Evolutionary conservation across 2,888 invertebrate species (phyloP).

Genomic region (Meteorus colon): DNA sequence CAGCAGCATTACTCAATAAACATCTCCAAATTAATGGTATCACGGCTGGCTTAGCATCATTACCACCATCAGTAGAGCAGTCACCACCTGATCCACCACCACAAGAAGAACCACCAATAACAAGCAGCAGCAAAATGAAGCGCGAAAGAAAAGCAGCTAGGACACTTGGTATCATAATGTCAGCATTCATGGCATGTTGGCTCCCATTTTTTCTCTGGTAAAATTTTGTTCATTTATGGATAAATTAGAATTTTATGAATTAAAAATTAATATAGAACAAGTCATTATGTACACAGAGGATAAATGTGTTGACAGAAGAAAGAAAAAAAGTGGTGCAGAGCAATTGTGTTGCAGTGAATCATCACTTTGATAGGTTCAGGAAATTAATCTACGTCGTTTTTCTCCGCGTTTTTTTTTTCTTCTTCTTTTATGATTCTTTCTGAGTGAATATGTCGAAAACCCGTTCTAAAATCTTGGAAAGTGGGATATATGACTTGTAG

Average conservation of each 20-base stretch:
- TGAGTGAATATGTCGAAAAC: too few species aligned
- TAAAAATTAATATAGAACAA: background rate
- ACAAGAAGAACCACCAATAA: slow-evolving; percentile 78
- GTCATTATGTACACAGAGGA: slow-evolving; percentile 1
- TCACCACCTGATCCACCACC: slow-evolving; percentile 65
- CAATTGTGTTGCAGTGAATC: too few species aligned
- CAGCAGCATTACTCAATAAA: slow-evolving; percentile 88
- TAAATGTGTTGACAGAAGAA: slow-evolving; percentile 1
- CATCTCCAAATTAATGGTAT: slow-evolving; percentile 93
- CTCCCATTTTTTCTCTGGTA: slow-evolving; percentile 96
- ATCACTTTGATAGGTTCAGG: too few species aligned
- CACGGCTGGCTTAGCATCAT: slow-evolving; percentile 78
- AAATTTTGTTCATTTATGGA: slow-evolving; percentile 58
- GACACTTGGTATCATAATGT: slow-evolving; percentile 97
- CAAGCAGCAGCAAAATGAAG: slow-evolving; percentile 88
- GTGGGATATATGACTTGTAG: too few species aligned
- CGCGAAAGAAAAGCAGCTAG: slow-evolving; percentile 92
- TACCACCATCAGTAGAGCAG: slow-evolving; percentile 74
- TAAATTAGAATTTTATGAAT: background rate
- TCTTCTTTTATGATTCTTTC: too few species aligned
- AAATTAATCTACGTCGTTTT: too few species aligned
- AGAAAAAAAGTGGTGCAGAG: too few species aligned
- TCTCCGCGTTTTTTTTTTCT: too few species aligned
- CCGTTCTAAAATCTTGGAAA: too few species aligned
- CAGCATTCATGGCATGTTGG: slow-evolving; percentile 96